Percentiles rank a stretch among this genome's conserved stretches.
These are phyloP conservation scores for Plemyria rubiginata DNA, from an alignment of 2,888 invertebrate species.

Conservation along the genomic window DNA sequence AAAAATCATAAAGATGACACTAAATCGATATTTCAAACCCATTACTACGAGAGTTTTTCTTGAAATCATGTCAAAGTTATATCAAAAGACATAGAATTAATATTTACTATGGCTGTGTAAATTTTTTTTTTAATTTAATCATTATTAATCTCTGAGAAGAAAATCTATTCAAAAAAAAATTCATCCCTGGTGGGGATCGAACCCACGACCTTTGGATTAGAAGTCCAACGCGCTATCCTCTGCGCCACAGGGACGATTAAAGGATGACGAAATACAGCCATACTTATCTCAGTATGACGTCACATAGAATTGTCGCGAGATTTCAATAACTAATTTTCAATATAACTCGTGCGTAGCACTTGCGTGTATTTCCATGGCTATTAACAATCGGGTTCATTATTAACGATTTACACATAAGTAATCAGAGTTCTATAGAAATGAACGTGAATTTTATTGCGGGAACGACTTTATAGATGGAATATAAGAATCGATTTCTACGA, in stretches of 20 bases:
- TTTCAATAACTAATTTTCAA: neutral
- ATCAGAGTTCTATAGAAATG: neutral
- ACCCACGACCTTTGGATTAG: conserved; percentile 92
- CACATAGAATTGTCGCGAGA: neutral
- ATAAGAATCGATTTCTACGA: too few relatives aligned
- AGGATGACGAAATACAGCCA: conserved; percentile 15
- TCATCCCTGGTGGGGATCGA: conserved; percentile 88
- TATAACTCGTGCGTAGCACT: neutral
- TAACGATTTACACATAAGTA: neutral
- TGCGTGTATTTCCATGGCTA: neutral
- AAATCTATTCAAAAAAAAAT: too few relatives aligned
- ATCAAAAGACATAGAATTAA: too few relatives aligned
- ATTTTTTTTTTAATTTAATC: too few relatives aligned
- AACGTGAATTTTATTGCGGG: too few relatives aligned
- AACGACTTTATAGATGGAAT: too few relatives aligned
- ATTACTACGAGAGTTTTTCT: too few relatives aligned
- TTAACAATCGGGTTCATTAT: neutral
- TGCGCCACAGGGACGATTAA: conserved; percentile 87
- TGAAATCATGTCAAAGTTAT: too few relatives aligned
- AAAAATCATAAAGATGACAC: too few relatives aligned
- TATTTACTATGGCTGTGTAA: too few relatives aligned
- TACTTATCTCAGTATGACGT: conserved; percentile 16
- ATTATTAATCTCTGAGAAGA: too few relatives aligned
- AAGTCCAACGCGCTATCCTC: conserved; percentile 92
- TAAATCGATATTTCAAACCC: too few relatives aligned